Percentiles rank a stretch among this genome's conserved stretches.
These are phyloP conservation scores for Sterrhoptilus dennistouni DNA, from an alignment of 2,113 vertebrate species.

Conservation along the genomic window DNA sequence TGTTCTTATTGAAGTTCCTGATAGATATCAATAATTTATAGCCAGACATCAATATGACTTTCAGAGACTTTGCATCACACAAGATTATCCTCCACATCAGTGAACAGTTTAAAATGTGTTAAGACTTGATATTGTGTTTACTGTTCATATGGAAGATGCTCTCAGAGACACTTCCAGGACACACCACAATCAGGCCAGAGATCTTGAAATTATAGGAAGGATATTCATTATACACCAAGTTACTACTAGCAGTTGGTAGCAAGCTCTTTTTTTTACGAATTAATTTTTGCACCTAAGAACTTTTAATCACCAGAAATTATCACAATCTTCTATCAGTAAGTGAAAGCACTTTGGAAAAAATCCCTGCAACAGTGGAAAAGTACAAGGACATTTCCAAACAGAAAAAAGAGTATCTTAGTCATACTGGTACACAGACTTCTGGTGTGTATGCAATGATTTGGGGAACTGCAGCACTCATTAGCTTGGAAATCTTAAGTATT, in stretches of 20 bases:
- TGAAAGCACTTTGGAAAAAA: not conserved
- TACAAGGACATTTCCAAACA: not conserved
- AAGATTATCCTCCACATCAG: not conserved
- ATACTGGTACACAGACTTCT: not conserved
- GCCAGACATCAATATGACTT: conserved; percentile 44
- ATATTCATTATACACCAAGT: not conserved
- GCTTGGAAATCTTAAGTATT: not conserved
- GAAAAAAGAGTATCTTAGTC: not conserved
- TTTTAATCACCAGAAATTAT: not conserved
- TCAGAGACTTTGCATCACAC: not conserved
- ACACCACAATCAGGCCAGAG: not conserved
- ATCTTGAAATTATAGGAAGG: not conserved
- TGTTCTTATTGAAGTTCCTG: conserved; percentile 28
- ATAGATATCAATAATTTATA: conserved; percentile 12
- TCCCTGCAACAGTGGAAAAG: not conserved
- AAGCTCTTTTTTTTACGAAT: not conserved
- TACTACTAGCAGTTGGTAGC: not conserved
- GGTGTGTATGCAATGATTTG: not conserved
- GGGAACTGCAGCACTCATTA: not conserved
- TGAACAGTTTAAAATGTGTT: not conserved
- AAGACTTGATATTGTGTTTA: not conserved
- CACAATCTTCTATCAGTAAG: not conserved
- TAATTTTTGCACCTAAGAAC: not conserved
- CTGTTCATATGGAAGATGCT: not conserved
- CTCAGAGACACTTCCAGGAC: not conserved